Evolutionary conservation across 2,113 vertebrate species (phyloP), one percentile per base, ranked within the genome.

Genomic region (Chiloscyllium plagiosum): DNA sequence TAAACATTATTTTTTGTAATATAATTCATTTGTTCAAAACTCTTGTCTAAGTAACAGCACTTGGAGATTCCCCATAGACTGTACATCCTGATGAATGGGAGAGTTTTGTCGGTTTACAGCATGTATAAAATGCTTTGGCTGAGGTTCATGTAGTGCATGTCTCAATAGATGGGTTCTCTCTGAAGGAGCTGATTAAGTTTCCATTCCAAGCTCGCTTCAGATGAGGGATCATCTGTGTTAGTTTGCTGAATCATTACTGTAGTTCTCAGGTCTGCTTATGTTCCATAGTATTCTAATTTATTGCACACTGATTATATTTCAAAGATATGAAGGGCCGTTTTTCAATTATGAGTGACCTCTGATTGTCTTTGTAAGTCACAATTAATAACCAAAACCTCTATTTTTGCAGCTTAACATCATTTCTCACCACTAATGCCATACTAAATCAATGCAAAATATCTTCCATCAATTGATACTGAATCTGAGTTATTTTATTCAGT

Each of bases 361-460:
- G 56, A n/a, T 65, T 65, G 29, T 5, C 89, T 93, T 66, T 93
- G n/a, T 8, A 42, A 92, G 19, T 33, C 7, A 66, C 56, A n/a
- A 56, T 66, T 20, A 37, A 22, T n/a, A 66, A n/a, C 29, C 33
- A 22, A 47, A n/a, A 37, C 61, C 1, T 17, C 87, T 90, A n/a
- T n/a, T 33, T 92, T 93, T 37, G 20, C 33, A 66, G 6, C n/a
- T 33, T 93, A 10, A 0, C n/a, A 68, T 22, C 33, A 83, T 83
- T 68, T 22, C 19, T 61, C 61, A 29, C 56, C 13, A 7, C 89
- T 92, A n/a, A n/a, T n/a, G 65, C n/a, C 33, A 76, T 76, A 33
- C 72, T 33, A 72, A 72, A 66, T 65, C 52, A 37, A 66, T 93
- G 89, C 89, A 93, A 93, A 93, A 93, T 65, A 93, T 66, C 33